Evolutionary conservation across 2,888 invertebrate genomes (phyloP).

Genomic region (Pharmacophagus antenor): DNA sequence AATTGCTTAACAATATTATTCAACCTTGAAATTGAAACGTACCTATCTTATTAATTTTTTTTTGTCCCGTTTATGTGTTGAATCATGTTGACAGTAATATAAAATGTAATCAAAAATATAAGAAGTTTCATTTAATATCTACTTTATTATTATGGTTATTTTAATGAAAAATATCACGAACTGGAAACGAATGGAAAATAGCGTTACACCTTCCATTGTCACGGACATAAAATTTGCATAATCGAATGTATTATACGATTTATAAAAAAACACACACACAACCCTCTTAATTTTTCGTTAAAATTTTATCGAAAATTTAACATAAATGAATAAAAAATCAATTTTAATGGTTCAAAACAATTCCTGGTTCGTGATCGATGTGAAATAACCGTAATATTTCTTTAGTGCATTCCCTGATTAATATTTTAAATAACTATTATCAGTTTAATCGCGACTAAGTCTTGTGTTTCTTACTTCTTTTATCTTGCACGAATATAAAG

Average conservation of each 20-base stretch:
- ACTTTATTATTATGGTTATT: not conserved
- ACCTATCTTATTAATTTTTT: too few species aligned
- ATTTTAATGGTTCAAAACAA: slow-evolving; percentile 18
- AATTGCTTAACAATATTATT: too few species aligned
- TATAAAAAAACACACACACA: not conserved
- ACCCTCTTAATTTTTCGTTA: slow-evolving; percentile 7
- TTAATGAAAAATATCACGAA: not conserved
- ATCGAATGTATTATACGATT: slow-evolving; percentile 5
- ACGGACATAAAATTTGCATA: slow-evolving; percentile 14
- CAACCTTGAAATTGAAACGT: too few species aligned
- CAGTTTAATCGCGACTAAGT: slow-evolving; percentile 8
- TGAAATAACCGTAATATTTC: slow-evolving; percentile 18
- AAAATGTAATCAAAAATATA: too few species aligned
- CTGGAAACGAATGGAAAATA: not conserved
- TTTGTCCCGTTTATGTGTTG: too few species aligned
- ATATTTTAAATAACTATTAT: slow-evolving; percentile 17
- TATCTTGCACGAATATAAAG: slow-evolving; percentile 15
- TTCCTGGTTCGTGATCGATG: slow-evolving; percentile 5
- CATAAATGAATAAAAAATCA: slow-evolving; percentile 25
- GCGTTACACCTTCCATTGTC: slow-evolving; percentile 8
- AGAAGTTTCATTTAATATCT: not conserved
- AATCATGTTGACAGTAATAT: too few species aligned
- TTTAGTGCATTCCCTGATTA: slow-evolving; percentile 8
- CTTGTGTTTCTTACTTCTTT: slow-evolving; percentile 2
- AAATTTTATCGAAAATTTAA: slow-evolving; percentile 11